Conservation (phyloP, 2,797 vertebrate species). For the Phrynocephalus forsythii region DNA sequence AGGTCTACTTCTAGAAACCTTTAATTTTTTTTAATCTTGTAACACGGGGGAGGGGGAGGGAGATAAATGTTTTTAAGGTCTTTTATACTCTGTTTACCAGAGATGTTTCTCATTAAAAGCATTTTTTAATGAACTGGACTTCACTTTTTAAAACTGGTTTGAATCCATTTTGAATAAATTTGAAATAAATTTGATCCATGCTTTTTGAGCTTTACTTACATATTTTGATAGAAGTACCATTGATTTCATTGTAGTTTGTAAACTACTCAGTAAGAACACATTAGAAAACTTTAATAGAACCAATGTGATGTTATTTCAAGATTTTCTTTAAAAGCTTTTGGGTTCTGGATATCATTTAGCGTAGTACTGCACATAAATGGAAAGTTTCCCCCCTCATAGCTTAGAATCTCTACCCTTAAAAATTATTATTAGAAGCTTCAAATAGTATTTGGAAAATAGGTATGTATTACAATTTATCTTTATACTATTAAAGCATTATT, state of each 20-base stretch:
- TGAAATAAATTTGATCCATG: constrained; percentile 26
- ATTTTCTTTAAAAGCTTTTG: constrained; percentile 51
- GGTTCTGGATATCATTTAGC: constrained; percentile 21
- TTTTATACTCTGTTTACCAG: background rate
- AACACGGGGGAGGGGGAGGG: background rate
- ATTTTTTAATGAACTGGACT: background rate
- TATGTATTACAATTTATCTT: constrained; percentile 35
- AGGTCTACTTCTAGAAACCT: constrained; percentile 39
- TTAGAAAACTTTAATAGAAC: constrained; percentile 39
- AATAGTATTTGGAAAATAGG: constrained; percentile 45
- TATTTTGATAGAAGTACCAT: constrained; percentile 12
- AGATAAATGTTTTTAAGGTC: no score
- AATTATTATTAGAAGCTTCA: constrained; percentile 40
- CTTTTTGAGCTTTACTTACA: constrained; percentile 21
- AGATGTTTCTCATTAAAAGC: constrained; percentile 37
- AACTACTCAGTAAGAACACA: background rate
- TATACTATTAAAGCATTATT: constrained; percentile 40
- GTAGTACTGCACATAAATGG: constrained; percentile 17
- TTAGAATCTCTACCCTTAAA: constrained; percentile 54
- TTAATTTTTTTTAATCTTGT: constrained; percentile 40
- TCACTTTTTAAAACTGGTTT: constrained; percentile 19
- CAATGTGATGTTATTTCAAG: constrained; percentile 20
- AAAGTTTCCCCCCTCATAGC: background rate
- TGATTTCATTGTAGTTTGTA: background rate
- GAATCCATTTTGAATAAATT: background rate